Evolutionary conservation across 2,888 invertebrate genomes (phyloP).

Genomic region (Yponomeuta cagnagella): DNA sequence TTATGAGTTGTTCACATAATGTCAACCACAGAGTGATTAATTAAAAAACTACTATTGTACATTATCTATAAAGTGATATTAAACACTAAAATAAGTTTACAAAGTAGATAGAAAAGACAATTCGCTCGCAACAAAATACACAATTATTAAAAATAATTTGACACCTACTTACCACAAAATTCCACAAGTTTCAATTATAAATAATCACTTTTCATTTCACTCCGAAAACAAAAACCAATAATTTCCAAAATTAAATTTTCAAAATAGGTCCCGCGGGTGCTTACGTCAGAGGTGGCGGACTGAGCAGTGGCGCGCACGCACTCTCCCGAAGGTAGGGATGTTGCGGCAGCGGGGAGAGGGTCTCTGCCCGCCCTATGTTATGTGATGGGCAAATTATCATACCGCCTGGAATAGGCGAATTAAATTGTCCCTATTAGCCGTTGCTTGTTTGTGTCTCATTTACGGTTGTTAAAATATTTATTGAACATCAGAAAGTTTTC

Average conservation of each 20-base stretch:
- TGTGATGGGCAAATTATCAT: constrained; percentile 8
- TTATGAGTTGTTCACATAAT: no score
- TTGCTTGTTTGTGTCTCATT: background rate
- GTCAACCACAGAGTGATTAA: no score
- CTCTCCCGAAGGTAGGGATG: constrained; percentile 29
- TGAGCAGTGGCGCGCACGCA: constrained; percentile 51
- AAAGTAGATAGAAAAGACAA: background rate
- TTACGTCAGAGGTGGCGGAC: constrained; percentile 39
- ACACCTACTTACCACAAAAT: background rate
- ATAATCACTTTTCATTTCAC: constrained; percentile 9
- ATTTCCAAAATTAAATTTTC: background rate
- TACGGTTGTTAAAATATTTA: no score
- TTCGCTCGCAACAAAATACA: background rate
- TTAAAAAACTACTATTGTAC: no score
- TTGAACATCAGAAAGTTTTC: no score
- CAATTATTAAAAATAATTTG: background rate
- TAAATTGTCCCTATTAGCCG: background rate
- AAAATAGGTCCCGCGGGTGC: constrained; percentile 21
- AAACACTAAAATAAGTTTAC: background rate
- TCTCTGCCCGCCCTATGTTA: constrained; percentile 6
- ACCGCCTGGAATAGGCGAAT: background rate
- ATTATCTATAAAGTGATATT: no score
- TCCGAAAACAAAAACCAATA: background rate
- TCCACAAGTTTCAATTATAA: background rate
- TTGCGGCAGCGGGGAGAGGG: constrained; percentile 20